These are phyloP conservation scores for Pyrrhia umbra DNA, from an alignment of 2,888 invertebrate species.

Conservation along the genomic window DNA sequence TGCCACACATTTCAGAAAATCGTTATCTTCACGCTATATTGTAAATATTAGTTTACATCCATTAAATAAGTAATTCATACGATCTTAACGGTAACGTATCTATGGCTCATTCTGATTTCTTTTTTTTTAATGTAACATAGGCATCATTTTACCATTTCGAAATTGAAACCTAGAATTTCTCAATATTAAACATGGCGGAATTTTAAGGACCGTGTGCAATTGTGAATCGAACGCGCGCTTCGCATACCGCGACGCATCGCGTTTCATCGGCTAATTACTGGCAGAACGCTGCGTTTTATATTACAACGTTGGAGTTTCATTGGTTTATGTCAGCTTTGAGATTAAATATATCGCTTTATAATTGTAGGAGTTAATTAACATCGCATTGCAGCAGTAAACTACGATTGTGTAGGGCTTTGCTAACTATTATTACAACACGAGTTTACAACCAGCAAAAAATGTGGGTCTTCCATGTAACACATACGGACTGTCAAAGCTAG, in stretches of 20 bases:
- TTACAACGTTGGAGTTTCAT: slow-evolving; percentile 41
- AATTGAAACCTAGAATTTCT: slow-evolving; percentile 34
- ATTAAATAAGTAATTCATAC: no score
- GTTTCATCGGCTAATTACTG: slow-evolving; percentile 53
- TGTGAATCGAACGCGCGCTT: slow-evolving; percentile 43
- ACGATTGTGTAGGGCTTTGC: slow-evolving; percentile 27
- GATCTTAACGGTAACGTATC: no score
- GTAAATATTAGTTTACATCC: no score
- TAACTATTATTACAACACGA: slow-evolving; percentile 17
- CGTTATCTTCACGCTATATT: no score
- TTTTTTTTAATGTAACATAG: not conserved
- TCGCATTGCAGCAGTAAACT: slow-evolving; percentile 25
- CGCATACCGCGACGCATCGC: slow-evolving; percentile 51
- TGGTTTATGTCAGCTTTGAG: slow-evolving; percentile 48
- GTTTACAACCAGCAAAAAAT: slow-evolving; percentile 31
- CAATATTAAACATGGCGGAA: slow-evolving; percentile 38
- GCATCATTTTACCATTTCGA: slow-evolving; percentile 15
- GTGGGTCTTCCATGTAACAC: slow-evolving; percentile 4
- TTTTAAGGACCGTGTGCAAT: slow-evolving; percentile 46
- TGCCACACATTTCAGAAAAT: no score
- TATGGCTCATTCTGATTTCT: no score
- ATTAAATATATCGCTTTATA: slow-evolving; percentile 50
- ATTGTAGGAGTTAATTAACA: slow-evolving; percentile 38
- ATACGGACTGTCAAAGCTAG: slow-evolving; percentile 1
- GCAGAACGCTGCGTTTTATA: slow-evolving; percentile 40